A percentile compares a stretch with the other conserved stretches of the same genome.
Conservation (phyloP, 2,797 vertebrate species). For the Manis pentadactyla region DNA sequence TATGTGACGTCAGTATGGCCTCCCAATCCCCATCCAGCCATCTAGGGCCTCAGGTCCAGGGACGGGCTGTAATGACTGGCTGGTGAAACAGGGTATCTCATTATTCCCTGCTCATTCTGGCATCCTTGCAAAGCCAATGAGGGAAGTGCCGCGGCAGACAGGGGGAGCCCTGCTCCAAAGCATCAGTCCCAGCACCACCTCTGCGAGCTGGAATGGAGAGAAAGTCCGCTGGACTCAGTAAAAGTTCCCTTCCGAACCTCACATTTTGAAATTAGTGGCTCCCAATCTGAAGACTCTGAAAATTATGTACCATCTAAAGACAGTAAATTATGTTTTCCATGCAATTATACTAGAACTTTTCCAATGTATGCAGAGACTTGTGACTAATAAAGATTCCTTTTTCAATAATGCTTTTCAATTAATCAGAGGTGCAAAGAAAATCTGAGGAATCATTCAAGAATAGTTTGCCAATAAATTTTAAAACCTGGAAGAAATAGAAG, state of each 20-base stretch:
- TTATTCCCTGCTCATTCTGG: not conserved
- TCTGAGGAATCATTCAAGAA: not conserved
- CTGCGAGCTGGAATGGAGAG: not conserved
- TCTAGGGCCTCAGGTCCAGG: not conserved
- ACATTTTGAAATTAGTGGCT: not conserved
- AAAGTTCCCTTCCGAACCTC: not conserved
- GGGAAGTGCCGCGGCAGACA: not conserved
- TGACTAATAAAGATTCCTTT: not conserved
- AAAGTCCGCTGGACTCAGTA: not conserved
- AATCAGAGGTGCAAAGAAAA: constrained; percentile 30
- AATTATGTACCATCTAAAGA: not conserved
- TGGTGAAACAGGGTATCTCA: not conserved
- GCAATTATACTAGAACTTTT: not conserved
- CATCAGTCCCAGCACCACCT: not conserved
- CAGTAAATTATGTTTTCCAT: not conserved
- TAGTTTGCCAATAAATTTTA: constrained; percentile 37
- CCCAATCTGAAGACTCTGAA: not conserved
- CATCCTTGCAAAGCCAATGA: not conserved
- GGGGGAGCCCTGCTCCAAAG: not conserved
- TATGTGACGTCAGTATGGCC: too few relatives aligned
- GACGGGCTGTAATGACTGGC: not conserved
- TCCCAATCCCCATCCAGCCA: not conserved
- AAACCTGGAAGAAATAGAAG: constrained; percentile 16
- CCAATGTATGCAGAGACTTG: not conserved
- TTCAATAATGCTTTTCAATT: constrained; percentile 21